These are phyloP conservation scores for Drosophila micromelanica DNA, from an alignment of 1,140 invertebrate species.

Conservation along the genomic window DNA sequence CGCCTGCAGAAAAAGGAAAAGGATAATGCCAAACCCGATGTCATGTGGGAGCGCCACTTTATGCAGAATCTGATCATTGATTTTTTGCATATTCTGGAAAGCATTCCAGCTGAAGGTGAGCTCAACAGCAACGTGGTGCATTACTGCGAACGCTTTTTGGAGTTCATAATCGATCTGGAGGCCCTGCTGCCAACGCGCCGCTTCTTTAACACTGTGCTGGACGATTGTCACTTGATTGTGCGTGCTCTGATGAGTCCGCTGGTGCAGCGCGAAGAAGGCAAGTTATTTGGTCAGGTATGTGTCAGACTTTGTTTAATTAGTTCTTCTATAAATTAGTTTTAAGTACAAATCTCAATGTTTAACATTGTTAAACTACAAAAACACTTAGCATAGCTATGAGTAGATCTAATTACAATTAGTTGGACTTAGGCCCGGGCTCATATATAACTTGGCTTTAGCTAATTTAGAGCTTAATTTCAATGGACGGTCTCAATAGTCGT, in stretches of 20 bases:
- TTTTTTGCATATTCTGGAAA: conserved; percentile 93
- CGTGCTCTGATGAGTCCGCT: conserved; percentile 93
- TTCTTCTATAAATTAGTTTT: conserved; percentile 67
- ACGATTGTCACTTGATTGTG: conserved; percentile 97
- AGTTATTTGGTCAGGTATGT: conserved; percentile 95
- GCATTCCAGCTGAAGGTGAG: conserved; percentile 88
- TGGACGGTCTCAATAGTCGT: conserved; percentile 85
- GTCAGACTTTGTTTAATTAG: conserved; percentile 70
- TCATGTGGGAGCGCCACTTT: conserved; percentile 95
- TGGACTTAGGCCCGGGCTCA: conserved; percentile 5
- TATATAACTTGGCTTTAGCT: conserved; percentile 11
- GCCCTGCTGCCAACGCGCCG: conserved; percentile 96
- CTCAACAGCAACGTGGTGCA: conserved; percentile 86
- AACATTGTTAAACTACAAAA: conserved; percentile 73
- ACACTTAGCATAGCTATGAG: conserved; percentile 63
- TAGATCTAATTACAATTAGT: conserved; percentile 27
- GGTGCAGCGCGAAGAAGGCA: conserved; percentile 91
- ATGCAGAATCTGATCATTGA: conserved; percentile 94
- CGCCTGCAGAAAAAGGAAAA: conserved; percentile 90
- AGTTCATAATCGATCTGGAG: conserved; percentile 98
- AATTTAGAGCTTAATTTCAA: not conserved
- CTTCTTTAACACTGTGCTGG: conserved; percentile 98
- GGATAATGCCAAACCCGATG: conserved; percentile 88
- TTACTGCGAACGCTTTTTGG: conserved; percentile 98
- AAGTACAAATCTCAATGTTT: conserved; percentile 80